Percentiles rank a stretch among this genome's conserved stretches.
Conservation (phyloP, 2,888 invertebrate genomes). For the Cantharis rufa region DNA sequence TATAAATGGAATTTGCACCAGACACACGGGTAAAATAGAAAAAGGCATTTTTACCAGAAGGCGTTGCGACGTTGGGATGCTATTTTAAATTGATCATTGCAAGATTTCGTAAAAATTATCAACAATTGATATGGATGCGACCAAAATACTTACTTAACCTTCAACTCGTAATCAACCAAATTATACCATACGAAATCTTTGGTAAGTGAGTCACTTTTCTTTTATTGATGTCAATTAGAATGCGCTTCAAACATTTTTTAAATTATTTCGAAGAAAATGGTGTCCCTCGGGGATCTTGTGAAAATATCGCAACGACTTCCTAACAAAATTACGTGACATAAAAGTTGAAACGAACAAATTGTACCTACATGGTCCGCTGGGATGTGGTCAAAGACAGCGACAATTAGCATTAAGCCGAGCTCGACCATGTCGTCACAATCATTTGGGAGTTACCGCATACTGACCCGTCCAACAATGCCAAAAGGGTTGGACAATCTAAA, state of each 20-base stretch:
- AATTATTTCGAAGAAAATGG: background rate
- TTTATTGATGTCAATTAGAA: background rate
- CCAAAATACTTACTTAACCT: background rate
- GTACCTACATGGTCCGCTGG: slow-evolving; percentile 15
- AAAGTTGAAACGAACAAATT: background rate
- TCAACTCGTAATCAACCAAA: background rate
- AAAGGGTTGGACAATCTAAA: slow-evolving; percentile 43
- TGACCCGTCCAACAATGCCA: slow-evolving; percentile 37
- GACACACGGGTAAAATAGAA: background rate
- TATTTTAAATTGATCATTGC: background rate
- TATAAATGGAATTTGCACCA: background rate
- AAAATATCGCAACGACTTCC: background rate
- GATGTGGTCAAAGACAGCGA: slow-evolving; percentile 32
- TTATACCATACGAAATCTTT: background rate
- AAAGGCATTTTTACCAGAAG: background rate
- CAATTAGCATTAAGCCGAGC: slow-evolving; percentile 47
- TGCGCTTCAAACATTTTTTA: background rate
- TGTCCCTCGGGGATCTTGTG: background rate
- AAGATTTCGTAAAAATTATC: background rate
- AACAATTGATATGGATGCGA: background rate
- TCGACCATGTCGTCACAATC: slow-evolving; percentile 48
- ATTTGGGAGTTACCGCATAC: slow-evolving; percentile 48
- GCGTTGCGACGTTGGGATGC: background rate
- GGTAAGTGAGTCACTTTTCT: background rate
- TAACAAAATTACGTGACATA: background rate